Evolutionary conservation across 2,113 vertebrate genomes (phyloP).

Genomic region (Aleadryas rufinucha): DNA sequence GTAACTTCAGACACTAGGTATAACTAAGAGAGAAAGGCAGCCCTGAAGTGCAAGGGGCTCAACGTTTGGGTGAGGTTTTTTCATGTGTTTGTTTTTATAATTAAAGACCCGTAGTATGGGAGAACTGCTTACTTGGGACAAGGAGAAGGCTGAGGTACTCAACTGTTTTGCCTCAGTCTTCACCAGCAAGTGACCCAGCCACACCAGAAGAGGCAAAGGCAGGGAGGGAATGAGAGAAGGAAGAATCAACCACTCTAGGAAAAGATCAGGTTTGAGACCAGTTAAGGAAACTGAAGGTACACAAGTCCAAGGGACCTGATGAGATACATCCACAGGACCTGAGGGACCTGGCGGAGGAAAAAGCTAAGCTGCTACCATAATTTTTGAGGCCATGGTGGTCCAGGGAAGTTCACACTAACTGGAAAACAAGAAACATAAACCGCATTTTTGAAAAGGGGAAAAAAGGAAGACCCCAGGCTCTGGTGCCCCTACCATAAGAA

Average conservation of each 20-base stretch:
- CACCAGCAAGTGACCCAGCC: no score
- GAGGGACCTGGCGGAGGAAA: fast-evolving
- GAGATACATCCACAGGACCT: neutral
- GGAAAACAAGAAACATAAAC: neutral
- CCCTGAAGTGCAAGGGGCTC: neutral
- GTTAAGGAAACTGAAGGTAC: neutral
- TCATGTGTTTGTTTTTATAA: neutral
- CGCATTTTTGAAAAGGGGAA: neutral
- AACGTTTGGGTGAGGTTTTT: fast-evolving
- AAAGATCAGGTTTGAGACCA: neutral
- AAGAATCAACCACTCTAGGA: neutral
- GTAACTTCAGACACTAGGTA: neutral
- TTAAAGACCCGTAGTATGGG: neutral
- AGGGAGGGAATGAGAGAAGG: neutral
- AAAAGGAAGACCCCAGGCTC: neutral
- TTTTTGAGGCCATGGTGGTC: neutral
- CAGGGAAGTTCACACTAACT: neutral
- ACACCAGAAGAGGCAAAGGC: neutral
- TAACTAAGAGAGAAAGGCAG: neutral
- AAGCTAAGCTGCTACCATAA: neutral
- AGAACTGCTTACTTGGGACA: neutral
- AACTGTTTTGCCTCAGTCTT: neutral
- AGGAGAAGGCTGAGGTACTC: neutral
- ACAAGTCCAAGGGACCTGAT: neutral
- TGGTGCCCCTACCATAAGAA: neutral